Conservation (phyloP, 2,113 vertebrate species). For the Halichoeres trimaculatus region DNA sequence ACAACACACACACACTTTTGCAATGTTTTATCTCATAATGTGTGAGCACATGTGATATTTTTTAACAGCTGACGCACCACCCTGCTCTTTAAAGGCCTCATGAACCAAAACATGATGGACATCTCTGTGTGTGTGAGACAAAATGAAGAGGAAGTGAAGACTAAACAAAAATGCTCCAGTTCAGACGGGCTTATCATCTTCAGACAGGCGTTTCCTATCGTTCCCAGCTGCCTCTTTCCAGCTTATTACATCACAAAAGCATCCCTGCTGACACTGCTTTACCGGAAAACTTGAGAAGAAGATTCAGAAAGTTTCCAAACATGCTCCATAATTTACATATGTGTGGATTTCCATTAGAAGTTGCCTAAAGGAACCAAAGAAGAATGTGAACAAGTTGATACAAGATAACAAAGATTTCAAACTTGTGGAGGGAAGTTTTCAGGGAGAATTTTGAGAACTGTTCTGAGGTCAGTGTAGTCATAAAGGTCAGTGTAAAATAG, state of each 20-base stretch:
- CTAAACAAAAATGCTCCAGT: conserved; percentile 13
- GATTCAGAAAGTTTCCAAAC: not conserved
- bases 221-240: not conserved
- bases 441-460: not conserved
- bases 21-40: not conserved
- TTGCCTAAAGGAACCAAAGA: too few species aligned
- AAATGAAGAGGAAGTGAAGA: not conserved
- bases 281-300: not conserved
- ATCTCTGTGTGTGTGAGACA: not conserved
- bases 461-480: too few species aligned
- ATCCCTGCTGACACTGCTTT: not conserved
- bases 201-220: conserved; percentile 53
- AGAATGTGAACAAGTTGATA: too few species aligned
- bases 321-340: not conserved
- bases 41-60: not conserved
- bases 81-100: not conserved
- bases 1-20: too few species aligned
- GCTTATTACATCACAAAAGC: not conserved
- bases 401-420: too few species aligned
- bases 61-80: not conserved
- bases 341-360: not conserved
- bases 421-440: too few species aligned
- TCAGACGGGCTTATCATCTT: conserved; percentile 54
- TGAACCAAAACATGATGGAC: not conserved
- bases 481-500: too few species aligned